These are phyloP conservation scores for Protaetia brevitarsis DNA, from an alignment of 1,140 invertebrate genomes.

Conservation along the genomic window DNA sequence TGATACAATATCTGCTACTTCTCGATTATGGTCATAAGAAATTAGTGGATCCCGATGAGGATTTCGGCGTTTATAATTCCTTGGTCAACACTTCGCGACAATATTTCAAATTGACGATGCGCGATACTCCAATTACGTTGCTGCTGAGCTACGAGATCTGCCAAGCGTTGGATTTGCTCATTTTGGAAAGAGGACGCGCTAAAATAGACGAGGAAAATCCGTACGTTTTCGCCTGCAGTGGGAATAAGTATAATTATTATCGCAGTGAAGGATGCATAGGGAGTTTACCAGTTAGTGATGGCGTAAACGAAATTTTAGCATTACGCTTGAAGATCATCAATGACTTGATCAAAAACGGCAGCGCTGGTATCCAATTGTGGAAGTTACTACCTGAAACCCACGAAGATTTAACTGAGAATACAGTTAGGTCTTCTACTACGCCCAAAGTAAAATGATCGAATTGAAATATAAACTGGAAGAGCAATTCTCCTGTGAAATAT, in stretches of 20 bases:
- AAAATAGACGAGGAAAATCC: neutral
- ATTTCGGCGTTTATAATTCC: neutral
- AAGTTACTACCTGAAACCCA: neutral
- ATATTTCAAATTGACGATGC: neutral
- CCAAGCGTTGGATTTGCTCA: neutral
- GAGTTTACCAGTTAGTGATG: neutral
- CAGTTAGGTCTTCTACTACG: neutral
- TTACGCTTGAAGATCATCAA: neutral
- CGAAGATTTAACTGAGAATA: neutral
- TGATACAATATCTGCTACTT: neutral
- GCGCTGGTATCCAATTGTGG: neutral
- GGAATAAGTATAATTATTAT: neutral
- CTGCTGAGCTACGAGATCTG: neutral
- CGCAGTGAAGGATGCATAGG: neutral
- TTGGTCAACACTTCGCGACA: neutral
- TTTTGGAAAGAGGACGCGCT: neutral
- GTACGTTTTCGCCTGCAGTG: neutral
- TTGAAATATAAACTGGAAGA: neutral
- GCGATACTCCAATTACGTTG: neutral
- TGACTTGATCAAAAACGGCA: neutral
- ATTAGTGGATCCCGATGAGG: neutral
- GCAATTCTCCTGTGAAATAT: neutral
- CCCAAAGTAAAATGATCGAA: neutral
- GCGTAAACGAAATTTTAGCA: neutral
- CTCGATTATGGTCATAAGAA: neutral